Evolutionary conservation across 2,113 vertebrate genomes (phyloP).

Genomic region (Saguinus midas): DNA sequence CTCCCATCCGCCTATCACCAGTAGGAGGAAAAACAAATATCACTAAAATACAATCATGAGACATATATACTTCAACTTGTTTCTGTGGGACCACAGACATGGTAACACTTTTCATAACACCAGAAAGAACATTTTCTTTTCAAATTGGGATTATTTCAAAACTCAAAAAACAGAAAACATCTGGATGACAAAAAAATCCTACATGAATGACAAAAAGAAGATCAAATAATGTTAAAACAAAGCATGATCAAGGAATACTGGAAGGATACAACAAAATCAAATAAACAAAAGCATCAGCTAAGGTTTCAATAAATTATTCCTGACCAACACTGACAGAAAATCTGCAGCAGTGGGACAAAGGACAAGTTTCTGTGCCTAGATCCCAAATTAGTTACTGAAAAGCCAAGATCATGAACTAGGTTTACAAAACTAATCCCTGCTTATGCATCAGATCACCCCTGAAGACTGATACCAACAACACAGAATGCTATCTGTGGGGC

Average conservation of each 20-base stretch:
- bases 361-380: conserved; percentile 2
- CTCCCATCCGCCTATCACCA: background rate
- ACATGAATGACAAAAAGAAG: conserved; percentile 55
- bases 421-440: background rate
- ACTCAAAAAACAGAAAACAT: conserved; percentile 70
- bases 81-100: conserved; percentile 41
- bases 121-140: conserved; percentile 66
- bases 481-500: background rate
- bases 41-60: conserved; percentile 18
- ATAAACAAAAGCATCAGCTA: conserved; percentile 47
- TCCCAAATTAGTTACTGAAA: conserved; percentile 43
- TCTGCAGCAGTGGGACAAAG: conserved; percentile 36
- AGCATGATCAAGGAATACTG: conserved; percentile 29
- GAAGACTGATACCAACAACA: conserved; percentile 37
- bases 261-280: conserved; percentile 46
- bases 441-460: background rate
- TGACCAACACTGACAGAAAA: conserved; percentile 49
- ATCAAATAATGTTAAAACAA: conserved; percentile 54
- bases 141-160: conserved; percentile 55
- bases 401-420: background rate
- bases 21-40: background rate
- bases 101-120: conserved; percentile 47
- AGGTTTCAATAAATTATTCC: conserved; percentile 2
- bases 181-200: conserved; percentile 43
- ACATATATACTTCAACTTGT: background rate